Percentiles rank a stretch among this genome's conserved stretches.
These are phyloP conservation scores for Euzophera pinguis DNA, from an alignment of 2,888 invertebrate species.

Conservation along the genomic window DNA sequence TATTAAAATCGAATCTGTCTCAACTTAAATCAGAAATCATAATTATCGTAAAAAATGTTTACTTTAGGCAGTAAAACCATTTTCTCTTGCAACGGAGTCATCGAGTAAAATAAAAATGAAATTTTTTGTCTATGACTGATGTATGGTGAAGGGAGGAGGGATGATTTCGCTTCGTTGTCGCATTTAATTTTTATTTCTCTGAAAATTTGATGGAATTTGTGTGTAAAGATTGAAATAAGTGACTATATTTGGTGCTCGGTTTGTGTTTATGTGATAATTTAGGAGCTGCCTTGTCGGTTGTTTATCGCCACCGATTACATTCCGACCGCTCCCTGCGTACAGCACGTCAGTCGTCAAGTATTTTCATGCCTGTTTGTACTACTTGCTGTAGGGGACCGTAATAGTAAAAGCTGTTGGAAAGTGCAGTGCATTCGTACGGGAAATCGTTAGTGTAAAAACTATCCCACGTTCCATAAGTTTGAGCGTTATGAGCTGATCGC, in stretches of 20 bases:
- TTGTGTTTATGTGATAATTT: conserved; percentile 47
- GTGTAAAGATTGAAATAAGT: conserved; percentile 54
- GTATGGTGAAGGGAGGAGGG: conserved; percentile 70
- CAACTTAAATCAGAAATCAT: no score
- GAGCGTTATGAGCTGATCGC: conserved; percentile 52
- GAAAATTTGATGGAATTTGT: conserved; percentile 58
- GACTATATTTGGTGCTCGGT: conserved; percentile 49
- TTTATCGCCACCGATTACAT: conserved; percentile 52
- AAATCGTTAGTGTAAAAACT: conserved; percentile 67
- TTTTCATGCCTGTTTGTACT: conserved; percentile 76
- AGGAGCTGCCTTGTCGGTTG: conserved; percentile 33
- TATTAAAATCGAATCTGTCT: no score
- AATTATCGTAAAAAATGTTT: no score
- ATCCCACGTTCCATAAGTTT: conserved; percentile 63
- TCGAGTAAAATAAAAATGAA: conserved; percentile 20
- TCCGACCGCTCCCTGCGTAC: conserved; percentile 76
- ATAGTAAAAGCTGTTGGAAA: conserved; percentile 79
- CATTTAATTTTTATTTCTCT: conserved; percentile 53
- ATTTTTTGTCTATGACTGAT: conserved; percentile 58
- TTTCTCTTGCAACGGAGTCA: conserved; percentile 12
- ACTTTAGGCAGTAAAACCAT: not conserved
- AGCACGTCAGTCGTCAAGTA: conserved; percentile 71
- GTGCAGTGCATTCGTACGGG: conserved; percentile 72
- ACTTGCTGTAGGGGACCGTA: conserved; percentile 66
- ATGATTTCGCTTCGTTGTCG: conserved; percentile 75